These are phyloP conservation scores for Gandaritis pyraliata DNA, from an alignment of 2,888 invertebrate species.

Conservation along the genomic window DNA sequence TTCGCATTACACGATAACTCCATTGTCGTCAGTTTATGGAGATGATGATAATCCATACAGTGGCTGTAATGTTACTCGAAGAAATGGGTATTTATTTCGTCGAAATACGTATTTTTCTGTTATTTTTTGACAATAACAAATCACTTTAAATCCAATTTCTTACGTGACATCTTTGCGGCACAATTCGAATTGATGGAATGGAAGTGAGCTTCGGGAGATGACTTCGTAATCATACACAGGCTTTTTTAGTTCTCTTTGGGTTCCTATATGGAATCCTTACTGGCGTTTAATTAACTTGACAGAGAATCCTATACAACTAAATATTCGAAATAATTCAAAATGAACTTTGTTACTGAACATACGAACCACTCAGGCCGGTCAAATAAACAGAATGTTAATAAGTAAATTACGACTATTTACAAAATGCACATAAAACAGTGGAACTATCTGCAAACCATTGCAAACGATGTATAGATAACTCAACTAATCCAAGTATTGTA, in stretches of 20 bases:
- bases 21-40: constrained; percentile 32
- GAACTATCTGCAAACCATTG: too few relatives aligned
- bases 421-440: too few relatives aligned
- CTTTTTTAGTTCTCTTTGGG: constrained; percentile 18
- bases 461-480: too few relatives aligned
- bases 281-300: not conserved
- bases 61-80: constrained; percentile 4
- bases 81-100: constrained; percentile 23
- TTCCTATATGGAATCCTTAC: not conserved
- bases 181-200: constrained; percentile 34
- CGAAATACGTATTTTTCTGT: constrained; percentile 21
- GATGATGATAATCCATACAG: constrained; percentile 17
- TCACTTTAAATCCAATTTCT: constrained; percentile 40
- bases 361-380: too few relatives aligned
- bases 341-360: too few relatives aligned
- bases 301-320: not conserved
- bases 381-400: not conserved
- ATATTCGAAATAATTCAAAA: too few relatives aligned
- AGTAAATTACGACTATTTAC: too few relatives aligned
- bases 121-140: constrained; percentile 38
- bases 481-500: too few relatives aligned
- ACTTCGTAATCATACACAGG: constrained; percentile 17
- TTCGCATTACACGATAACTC: constrained; percentile 42
- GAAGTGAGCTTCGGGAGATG: constrained; percentile 28
- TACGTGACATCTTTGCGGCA: constrained; percentile 37